phyloP scores from a whole-genome alignment of 2,888 invertebrate genomes.

The Mesoligia furuncula region DNA sequence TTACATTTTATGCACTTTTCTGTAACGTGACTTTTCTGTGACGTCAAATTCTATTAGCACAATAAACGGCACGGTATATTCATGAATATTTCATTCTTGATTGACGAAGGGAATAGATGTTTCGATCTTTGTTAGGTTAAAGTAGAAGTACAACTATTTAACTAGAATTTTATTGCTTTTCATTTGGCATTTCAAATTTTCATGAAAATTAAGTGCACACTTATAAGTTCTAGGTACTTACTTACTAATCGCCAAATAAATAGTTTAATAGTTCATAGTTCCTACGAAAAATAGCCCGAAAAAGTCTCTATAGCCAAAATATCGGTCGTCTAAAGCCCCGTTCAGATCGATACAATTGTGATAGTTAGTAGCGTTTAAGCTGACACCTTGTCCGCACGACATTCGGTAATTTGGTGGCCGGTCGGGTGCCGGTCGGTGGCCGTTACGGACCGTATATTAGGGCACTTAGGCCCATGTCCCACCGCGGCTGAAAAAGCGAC shows the following conservation, averaged over 20 bases:
- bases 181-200: not conserved
- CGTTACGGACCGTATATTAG: slow-evolving; percentile 14
- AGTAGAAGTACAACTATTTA: slow-evolving; percentile 1
- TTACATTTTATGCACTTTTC: slow-evolving; percentile 24
- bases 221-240: not conserved
- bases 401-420: slow-evolving; percentile 46
- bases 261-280: not conserved
- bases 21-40: slow-evolving; percentile 18
- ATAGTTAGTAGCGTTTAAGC: slow-evolving; percentile 29
- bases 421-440: not conserved
- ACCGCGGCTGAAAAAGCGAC: not conserved
- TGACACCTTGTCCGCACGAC: slow-evolving; percentile 56
- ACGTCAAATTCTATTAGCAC: slow-evolving; percentile 19
- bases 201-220: not conserved
- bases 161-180: not conserved
- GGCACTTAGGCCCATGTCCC: slow-evolving; percentile 5
- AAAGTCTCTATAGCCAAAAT: not conserved
- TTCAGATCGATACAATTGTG: slow-evolving; percentile 6
- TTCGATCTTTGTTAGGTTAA: slow-evolving; percentile 37
- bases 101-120: slow-evolving; percentile 36
- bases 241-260: not conserved
- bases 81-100: slow-evolving; percentile 37
- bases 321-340: not conserved
- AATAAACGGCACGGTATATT: slow-evolving; percentile 6
- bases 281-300: not conserved